phyloP scores from a whole-genome alignment of 2,888 invertebrate genomes.

The Ommatoiulus sabulosus region DNA sequence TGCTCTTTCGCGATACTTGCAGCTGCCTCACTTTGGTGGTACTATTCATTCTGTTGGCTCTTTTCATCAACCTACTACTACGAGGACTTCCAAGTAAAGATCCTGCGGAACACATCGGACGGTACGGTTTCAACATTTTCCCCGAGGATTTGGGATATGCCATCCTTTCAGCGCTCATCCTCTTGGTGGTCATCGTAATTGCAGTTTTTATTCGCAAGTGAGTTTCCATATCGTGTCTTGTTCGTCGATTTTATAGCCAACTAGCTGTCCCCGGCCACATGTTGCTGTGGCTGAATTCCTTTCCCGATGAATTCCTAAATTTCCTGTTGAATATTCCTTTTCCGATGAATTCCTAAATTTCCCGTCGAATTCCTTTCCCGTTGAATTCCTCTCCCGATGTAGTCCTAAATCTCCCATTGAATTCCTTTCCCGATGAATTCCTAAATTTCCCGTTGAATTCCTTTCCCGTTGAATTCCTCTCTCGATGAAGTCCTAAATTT shows the following conservation, averaged over 20 bases:
- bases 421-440: too few species aligned
- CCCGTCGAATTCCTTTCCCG: too few species aligned
- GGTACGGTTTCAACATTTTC: not conserved
- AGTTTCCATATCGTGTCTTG: not conserved
- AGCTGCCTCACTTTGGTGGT: not conserved
- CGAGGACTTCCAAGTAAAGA: constrained; percentile 22
- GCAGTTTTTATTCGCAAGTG: not conserved
- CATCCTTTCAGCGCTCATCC: not conserved
- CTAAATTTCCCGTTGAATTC: too few species aligned
- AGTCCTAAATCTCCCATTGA: too few species aligned
- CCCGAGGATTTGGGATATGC: not conserved
- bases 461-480: too few species aligned
- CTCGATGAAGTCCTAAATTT: too few species aligned
- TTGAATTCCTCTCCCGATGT: too few species aligned
- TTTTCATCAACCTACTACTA: constrained; percentile 17
- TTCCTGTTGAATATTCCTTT: too few species aligned
- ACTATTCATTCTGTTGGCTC: constrained; percentile 2
- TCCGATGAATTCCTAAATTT: too few species aligned
- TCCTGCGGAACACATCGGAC: constrained; percentile 50
- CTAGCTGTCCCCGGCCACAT: too few species aligned
- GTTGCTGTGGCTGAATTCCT: too few species aligned
- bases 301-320: too few species aligned
- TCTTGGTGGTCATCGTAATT: not conserved
- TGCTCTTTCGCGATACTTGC: not conserved
- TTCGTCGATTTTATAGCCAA: not conserved